Evolutionary conservation across 2,888 invertebrate species (phyloP), one percentile per base, ranked within the genome.

Genomic region (Cheilosia variabilis): DNA sequence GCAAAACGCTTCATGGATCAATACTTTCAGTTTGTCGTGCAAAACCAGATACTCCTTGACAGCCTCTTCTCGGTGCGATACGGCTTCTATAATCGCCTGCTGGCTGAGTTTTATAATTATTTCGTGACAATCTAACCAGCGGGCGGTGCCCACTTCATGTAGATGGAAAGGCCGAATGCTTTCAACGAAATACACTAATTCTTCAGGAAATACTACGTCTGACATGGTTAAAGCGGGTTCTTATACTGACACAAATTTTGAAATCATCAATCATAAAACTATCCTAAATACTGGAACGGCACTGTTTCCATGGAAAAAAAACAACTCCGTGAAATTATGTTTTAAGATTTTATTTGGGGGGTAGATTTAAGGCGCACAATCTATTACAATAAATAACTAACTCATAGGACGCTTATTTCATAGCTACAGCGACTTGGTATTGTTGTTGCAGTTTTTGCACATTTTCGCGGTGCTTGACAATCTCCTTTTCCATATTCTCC

Each of bases 121-220:
- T 90, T 97, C 95, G 90, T 98, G 98, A 92, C 95, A 95, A 88
- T 96, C 96, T 58, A 96, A 92, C 97, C 97, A 97, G 68, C 96
- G 96, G 88, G 93, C 93, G 62, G 93, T 94, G 63, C 97, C 97
- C 82, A 97, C 93, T 84, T 94, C 94, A 86, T 94, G 94, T 37
- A 97, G 93, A 47, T 94, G 93, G 81, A 95, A 95, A 34, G 94
- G 93, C 87, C 94, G 93, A 91, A 97, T 94, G 88, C 95, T 95
- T 90, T 96, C 94, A 4, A 97, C 94, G 89, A 94, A 97, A 87
- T 94, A 92, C 90, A 97, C 96, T 6, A 96, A 93, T 93, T 97
- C 97, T 88, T 95, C 95, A 5, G 95, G 93, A 80, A 93, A 92
- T 50, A 95, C 92, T 87, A 95, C 94, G 92, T 93, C 93, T 87